A percentile compares a stretch with the other conserved stretches of the same genome.
Conservation (phyloP, 2,888 invertebrate species). For the Orthonevra nobilis region DNA sequence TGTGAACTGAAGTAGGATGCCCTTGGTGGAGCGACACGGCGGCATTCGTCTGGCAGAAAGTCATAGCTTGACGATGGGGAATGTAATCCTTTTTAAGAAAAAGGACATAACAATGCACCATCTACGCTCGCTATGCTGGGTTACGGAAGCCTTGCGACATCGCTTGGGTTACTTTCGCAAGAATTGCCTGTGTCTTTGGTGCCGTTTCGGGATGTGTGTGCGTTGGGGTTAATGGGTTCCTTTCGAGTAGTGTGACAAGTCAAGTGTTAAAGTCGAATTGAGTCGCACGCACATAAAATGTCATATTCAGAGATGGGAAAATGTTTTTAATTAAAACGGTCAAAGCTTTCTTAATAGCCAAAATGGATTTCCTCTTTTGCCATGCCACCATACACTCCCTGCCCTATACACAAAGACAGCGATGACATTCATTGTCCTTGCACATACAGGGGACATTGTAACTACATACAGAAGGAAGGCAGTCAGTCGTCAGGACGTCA, state of each 20-base stretch:
- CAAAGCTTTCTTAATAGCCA: conserved; percentile 65
- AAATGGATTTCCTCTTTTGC: conserved; percentile 36
- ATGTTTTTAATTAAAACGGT: conserved; percentile 67
- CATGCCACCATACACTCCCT: background rate
- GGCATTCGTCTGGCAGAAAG: conserved; percentile 1
- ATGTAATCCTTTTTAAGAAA: conserved; percentile 52
- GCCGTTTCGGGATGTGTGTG: conserved; percentile 24
- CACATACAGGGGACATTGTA: no score
- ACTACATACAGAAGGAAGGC: conserved; percentile 1
- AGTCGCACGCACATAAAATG: conserved; percentile 33
- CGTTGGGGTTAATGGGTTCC: conserved; percentile 59
- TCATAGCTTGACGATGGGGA: conserved; percentile 26
- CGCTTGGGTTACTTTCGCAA: conserved; percentile 53
- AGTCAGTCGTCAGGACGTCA: background rate
- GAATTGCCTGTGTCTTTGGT: conserved; percentile 57
- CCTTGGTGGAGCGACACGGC: no score
- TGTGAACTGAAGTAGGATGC: conserved; percentile 17
- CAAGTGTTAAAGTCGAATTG: conserved; percentile 64
- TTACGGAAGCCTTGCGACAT: background rate
- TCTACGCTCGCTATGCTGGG: conserved; percentile 5
- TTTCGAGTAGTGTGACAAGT: conserved; percentile 55
- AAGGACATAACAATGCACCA: conserved; percentile 24
- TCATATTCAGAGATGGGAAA: conserved; percentile 52
- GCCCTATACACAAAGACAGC: background rate
- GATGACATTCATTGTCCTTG: conserved; percentile 33